These are phyloP conservation scores for Macrobrachium nipponense DNA, from an alignment of 1,140 invertebrate genomes.

Conservation along the genomic window DNA sequence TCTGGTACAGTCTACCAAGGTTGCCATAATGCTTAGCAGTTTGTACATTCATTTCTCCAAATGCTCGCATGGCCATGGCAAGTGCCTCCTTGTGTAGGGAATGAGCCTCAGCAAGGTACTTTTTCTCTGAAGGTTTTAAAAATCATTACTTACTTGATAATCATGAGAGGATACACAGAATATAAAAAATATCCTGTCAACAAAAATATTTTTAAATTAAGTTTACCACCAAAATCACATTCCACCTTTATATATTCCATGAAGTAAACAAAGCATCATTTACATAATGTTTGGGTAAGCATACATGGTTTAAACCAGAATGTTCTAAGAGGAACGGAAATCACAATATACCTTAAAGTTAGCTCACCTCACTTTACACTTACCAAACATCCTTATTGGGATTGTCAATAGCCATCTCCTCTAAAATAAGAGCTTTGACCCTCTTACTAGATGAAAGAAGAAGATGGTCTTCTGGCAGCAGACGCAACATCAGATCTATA, in stretches of 20 bases:
- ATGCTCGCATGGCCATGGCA: conserved; percentile 79
- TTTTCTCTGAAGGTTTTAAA: conserved; percentile 62
- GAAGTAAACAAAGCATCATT: conserved; percentile 4
- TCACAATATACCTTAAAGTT: too few relatives aligned
- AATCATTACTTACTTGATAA: neutral
- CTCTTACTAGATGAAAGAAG: conserved; percentile 88
- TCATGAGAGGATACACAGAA: neutral
- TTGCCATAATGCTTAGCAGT: conserved; percentile 96
- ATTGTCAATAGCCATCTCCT: conserved; percentile 91
- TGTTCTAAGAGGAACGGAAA: neutral
- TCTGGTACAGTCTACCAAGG: conserved; percentile 90
- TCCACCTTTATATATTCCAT: neutral
- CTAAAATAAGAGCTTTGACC: conserved; percentile 90
- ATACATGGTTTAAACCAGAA: neutral
- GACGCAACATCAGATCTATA: conserved; percentile 82
- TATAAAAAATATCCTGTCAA: neutral
- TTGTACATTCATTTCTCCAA: conserved; percentile 92
- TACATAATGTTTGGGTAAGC: too few relatives aligned
- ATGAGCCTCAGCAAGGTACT: conserved; percentile 80
- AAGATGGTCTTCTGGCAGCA: conserved; percentile 84
- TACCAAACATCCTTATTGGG: conserved; percentile 68
- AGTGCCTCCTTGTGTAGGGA: conserved; percentile 84
- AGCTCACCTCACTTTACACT: conserved; percentile 18
- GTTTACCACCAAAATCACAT: too few relatives aligned
- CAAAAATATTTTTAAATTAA: too few relatives aligned